Percentiles rank a stretch among this genome's conserved stretches.
Conservation (phyloP, 2,797 vertebrate species). For the Denticeps clupeoides region DNA sequence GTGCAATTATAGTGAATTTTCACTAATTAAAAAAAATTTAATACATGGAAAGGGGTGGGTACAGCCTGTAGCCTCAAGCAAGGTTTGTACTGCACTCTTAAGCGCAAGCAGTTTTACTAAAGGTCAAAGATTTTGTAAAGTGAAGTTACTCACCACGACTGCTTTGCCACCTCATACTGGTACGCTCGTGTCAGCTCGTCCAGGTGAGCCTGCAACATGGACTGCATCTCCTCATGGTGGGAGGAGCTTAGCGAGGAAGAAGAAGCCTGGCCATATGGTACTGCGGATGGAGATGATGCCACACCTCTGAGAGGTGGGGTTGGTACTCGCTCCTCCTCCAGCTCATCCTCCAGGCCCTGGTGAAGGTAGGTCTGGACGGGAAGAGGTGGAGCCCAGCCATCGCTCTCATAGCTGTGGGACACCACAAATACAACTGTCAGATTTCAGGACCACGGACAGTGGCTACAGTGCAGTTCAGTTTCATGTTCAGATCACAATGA, state of each 20-base stretch:
- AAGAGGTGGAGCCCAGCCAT: constrained; percentile 88
- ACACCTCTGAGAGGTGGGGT: constrained; percentile 91
- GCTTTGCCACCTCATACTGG: constrained; percentile 93
- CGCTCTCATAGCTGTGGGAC: constrained; percentile 80
- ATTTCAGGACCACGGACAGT: too few relatives aligned
- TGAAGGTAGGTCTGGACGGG: constrained; percentile 95
- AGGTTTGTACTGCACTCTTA: too few relatives aligned
- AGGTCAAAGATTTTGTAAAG: not conserved
- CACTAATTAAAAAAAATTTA: too few relatives aligned
- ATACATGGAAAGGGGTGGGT: too few relatives aligned
- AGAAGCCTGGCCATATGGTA: constrained; percentile 93
- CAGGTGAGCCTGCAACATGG: constrained; percentile 92
- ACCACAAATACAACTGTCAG: not conserved
- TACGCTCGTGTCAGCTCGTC: constrained; percentile 92
- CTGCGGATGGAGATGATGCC: constrained; percentile 88
- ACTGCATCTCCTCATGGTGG: constrained; percentile 93
- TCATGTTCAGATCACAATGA: too few relatives aligned
- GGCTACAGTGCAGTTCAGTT: too few relatives aligned
- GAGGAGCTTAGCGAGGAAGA: constrained; percentile 94
- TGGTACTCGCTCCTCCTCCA: constrained; percentile 93
- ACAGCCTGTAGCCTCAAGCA: too few relatives aligned
- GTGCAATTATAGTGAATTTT: too few relatives aligned
- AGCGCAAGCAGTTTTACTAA: too few relatives aligned
- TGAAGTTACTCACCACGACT: constrained; percentile 68
- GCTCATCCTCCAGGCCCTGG: constrained; percentile 94